A percentile compares a stretch with the other conserved stretches of the same genome.
These are phyloP conservation scores for Ernsta delagoae DNA, from an alignment of 2,888 invertebrate species.

Conservation along the genomic window DNA sequence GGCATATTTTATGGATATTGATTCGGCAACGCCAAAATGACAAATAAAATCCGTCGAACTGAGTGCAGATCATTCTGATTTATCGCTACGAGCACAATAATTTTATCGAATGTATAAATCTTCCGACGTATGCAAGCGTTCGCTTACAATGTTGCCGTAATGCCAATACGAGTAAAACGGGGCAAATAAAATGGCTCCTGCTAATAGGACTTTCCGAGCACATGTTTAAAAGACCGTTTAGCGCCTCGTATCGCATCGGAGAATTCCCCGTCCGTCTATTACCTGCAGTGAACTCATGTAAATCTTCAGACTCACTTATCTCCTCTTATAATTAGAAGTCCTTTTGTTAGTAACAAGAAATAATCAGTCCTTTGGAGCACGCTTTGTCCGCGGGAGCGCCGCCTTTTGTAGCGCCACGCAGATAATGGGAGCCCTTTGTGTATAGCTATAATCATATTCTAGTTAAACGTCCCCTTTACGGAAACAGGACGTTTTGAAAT, in stretches of 20 bases:
- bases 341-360: constrained; percentile 63
- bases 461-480: constrained; percentile 53
- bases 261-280: constrained; percentile 31
- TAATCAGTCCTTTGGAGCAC: constrained; percentile 62
- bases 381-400: constrained; percentile 58
- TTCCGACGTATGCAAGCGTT: constrained; percentile 28
- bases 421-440: constrained; percentile 56
- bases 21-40: constrained; percentile 35
- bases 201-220: constrained; percentile 29
- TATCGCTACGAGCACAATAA: constrained; percentile 34
- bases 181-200: constrained; percentile 18
- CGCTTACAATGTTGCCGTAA: constrained; percentile 28
- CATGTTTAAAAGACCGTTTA: constrained; percentile 28
- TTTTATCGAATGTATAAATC: constrained; percentile 36
- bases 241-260: constrained; percentile 12
- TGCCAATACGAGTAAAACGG: constrained; percentile 20
- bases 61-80: constrained; percentile 35
- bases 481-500: constrained; percentile 42
- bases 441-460: constrained; percentile 56
- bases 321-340: constrained; percentile 54
- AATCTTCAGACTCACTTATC: constrained; percentile 46
- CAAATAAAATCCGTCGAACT: constrained; percentile 32
- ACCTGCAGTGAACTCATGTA: constrained; percentile 38
- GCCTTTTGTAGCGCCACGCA: constrained; percentile 50
- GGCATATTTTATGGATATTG: constrained; percentile 36